phyloP scores from a whole-genome alignment of 2,797 vertebrate species.

The Prunella strophiata region DNA sequence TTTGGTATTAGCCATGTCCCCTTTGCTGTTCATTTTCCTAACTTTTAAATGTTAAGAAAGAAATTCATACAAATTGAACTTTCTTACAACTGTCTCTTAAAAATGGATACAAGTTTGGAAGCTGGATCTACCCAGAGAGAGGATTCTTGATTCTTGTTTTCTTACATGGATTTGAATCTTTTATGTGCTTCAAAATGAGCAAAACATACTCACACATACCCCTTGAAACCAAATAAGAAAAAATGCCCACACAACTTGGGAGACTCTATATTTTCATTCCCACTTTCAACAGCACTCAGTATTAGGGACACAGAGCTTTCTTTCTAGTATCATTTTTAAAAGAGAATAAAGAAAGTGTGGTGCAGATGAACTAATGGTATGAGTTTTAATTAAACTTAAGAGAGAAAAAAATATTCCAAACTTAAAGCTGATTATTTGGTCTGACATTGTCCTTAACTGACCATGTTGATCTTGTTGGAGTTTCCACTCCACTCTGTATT shows the following conservation, averaged over 20 bases:
- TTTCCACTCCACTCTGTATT: background rate
- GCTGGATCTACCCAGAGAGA: background rate
- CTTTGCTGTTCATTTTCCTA: background rate
- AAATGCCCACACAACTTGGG: background rate
- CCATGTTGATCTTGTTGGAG: background rate
- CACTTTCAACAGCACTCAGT: background rate
- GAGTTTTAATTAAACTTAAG: background rate
- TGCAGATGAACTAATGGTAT: background rate
- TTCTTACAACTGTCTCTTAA: background rate
- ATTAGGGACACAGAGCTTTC: background rate
- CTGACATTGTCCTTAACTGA: background rate
- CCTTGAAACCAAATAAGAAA: background rate
- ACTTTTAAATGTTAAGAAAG: background rate
- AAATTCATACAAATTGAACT: background rate
- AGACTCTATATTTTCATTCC: background rate
- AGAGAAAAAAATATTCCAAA: background rate
- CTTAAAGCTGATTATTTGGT: background rate
- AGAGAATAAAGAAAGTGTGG: background rate
- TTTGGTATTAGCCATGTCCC: background rate
- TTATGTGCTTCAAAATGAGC: background rate
- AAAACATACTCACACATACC: accelerated
- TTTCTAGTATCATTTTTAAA: background rate
- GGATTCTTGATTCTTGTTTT: background rate
- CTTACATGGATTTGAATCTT: background rate
- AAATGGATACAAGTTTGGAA: background rate